Base-by-base conservation (phyloP, 2,888 invertebrate species). In the Saturnia japonica region DNA sequence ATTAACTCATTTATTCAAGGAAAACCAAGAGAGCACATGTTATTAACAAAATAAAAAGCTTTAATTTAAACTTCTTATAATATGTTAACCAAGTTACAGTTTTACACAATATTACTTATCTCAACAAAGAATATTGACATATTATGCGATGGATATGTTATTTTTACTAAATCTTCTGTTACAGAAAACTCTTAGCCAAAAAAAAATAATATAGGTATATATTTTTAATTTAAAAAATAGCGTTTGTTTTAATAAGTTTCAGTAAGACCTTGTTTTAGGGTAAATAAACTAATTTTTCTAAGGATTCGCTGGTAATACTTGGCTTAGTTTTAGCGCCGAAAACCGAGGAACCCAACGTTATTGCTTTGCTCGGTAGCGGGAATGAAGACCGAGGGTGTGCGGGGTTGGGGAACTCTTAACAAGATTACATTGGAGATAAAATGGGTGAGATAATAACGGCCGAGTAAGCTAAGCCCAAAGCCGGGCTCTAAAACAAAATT, bases 361-460 rank as follows among this genome's bases (percentile, higher is more conserved):
- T 94, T 92, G 87, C 93, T 84, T 87, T 81, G 77, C 80, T 79
- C 73, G 71, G 76, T 72, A 76, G 80, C 78, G 72, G 71, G 75
- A 76, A 72, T 78, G 75, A 80, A 78, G 74, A 74, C 78, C 76
- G 72, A 75, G 77, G 77, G 81, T 77, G 74, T 73, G 76, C 76
- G 80, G 80, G 79, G 76, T 70, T 77, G 72, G 80, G 83, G 84
- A 86, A 84, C 93, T 93, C 91, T 94, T 93, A 93, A 93, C 94
- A 93, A 93, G 93, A 94, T 94, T 94, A 94, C 93, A 90, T 91
- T 88, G 90, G 80, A 91, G 92, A 93, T 94, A 93, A 93, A 94
- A 91, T 85, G 89, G 87, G 84, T 84, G 82, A 90, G 90, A 92
- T 94, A 93, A 93, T 91, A 90, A 88, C 88, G 81, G 79, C 82